Conservation (phyloP, 2,888 invertebrate species). For the Macrosiphum euphorbiae region DNA sequence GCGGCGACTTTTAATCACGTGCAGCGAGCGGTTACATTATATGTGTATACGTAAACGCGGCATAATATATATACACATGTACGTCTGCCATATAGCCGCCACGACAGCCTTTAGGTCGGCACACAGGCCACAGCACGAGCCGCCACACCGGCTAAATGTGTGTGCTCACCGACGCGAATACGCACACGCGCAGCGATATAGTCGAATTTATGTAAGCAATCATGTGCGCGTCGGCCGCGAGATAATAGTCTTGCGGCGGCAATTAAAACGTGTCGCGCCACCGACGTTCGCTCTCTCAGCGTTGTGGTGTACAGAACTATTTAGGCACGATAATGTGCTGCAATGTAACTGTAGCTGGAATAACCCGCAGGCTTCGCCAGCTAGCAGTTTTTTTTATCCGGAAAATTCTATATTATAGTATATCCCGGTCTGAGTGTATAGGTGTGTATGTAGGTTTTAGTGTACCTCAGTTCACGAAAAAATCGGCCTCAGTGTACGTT, state of each 20-base stretch:
- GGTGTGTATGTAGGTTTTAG: no score
- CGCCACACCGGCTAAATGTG: constrained; percentile 17
- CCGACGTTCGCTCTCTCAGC: neutral
- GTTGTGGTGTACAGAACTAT: neutral
- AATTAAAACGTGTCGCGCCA: constrained; percentile 39
- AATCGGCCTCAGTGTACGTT: no score
- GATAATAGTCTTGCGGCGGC: neutral
- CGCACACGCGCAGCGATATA: neutral
- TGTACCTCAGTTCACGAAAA: no score
- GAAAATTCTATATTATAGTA: no score
- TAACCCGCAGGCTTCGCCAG: no score
- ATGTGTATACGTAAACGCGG: no score
- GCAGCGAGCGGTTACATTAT: neutral
- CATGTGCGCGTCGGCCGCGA: neutral
- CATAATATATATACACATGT: no score
- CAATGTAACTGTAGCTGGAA: no score
- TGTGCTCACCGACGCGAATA: constrained; percentile 34
- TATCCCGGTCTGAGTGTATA: no score
- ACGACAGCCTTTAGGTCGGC: neutral
- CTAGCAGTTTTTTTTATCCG: no score
- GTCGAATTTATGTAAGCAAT: neutral
- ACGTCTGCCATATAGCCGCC: neutral
- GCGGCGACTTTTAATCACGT: constrained; percentile 30
- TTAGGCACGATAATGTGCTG: neutral
- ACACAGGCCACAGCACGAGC: neutral